Conservation (phyloP, 1,140 invertebrate species). For the Heliconius nattereri region DNA sequence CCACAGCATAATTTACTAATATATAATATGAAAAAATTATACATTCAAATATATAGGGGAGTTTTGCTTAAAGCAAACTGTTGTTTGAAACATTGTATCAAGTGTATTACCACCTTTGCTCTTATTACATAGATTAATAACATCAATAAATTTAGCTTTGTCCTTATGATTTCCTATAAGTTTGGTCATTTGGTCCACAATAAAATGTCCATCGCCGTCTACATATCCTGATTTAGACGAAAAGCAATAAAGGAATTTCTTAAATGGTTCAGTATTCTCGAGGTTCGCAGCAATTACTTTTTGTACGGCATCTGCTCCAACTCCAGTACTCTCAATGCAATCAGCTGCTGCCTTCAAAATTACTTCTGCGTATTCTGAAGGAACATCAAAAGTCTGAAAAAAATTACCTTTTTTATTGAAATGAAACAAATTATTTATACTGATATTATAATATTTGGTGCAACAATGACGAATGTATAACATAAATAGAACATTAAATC, state of each 20-base stretch:
- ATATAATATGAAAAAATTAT: constrained; percentile 19
- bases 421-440: too few relatives aligned
- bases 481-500: too few relatives aligned
- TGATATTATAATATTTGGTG: too few relatives aligned
- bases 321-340: constrained; percentile 39
- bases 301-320: constrained; percentile 35
- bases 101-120: constrained; percentile 26
- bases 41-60: constrained; percentile 38
- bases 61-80: constrained; percentile 36
- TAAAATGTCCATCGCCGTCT: constrained; percentile 37
- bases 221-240: constrained; percentile 30
- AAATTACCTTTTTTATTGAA: too few relatives aligned
- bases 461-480: too few relatives aligned
- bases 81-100: constrained; percentile 33
- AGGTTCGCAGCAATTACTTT: constrained; percentile 37
- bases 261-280: constrained; percentile 29
- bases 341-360: not conserved
- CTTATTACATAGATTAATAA: constrained; percentile 45
- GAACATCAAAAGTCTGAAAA: constrained; percentile 22
- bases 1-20: too few relatives aligned
- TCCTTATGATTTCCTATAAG: constrained; percentile 31
- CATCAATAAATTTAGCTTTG: constrained; percentile 36
- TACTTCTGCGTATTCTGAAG: not conserved
- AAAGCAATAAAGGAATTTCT: constrained; percentile 48
- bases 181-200: constrained; percentile 36